Conservation (phyloP, 2,888 invertebrate species). For the Platycheirus rosarum region DNA sequence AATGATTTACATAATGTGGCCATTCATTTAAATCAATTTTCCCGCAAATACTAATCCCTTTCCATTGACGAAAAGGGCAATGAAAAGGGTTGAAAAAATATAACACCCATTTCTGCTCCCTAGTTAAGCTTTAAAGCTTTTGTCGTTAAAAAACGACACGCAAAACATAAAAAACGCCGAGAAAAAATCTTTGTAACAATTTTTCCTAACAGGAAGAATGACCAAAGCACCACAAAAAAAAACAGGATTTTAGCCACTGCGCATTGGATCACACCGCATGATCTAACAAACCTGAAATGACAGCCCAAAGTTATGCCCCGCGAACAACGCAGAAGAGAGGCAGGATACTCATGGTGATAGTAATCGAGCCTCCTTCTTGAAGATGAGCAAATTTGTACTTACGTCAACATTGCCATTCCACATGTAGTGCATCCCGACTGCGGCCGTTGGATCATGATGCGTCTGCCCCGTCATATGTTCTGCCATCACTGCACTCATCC, state of each 20-base stretch:
- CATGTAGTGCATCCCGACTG: slow-evolving; percentile 83
- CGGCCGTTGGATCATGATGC: slow-evolving; percentile 85
- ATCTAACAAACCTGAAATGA: slow-evolving; percentile 35
- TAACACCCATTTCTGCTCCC: slow-evolving; percentile 2
- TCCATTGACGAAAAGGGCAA: slow-evolving; percentile 30
- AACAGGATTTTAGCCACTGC: slow-evolving; percentile 54
- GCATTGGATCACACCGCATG: slow-evolving; percentile 61
- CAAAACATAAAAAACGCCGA: slow-evolving; percentile 25
- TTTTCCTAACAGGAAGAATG: slow-evolving; percentile 26
- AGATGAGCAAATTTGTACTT: slow-evolving; percentile 76
- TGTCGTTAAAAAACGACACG: slow-evolving; percentile 20
- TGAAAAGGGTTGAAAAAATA: slow-evolving; percentile 26
- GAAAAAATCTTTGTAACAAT: slow-evolving; percentile 48
- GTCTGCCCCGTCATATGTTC: slow-evolving; percentile 94
- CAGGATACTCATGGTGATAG: not conserved
- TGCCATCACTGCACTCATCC: slow-evolving; percentile 97
- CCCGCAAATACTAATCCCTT: slow-evolving; percentile 53
- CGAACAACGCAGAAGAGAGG: not conserved
- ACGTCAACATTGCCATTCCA: slow-evolving; percentile 83
- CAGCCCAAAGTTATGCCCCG: not conserved
- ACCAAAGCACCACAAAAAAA: slow-evolving; percentile 27
- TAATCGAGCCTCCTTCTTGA: not conserved
- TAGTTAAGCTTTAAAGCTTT: slow-evolving; percentile 59
- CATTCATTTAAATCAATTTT: slow-evolving; percentile 67
- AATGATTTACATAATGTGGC: slow-evolving; percentile 59